Conservation (phyloP, 2,797 vertebrate genomes). For the Sphaeramia orbicularis region DNA sequence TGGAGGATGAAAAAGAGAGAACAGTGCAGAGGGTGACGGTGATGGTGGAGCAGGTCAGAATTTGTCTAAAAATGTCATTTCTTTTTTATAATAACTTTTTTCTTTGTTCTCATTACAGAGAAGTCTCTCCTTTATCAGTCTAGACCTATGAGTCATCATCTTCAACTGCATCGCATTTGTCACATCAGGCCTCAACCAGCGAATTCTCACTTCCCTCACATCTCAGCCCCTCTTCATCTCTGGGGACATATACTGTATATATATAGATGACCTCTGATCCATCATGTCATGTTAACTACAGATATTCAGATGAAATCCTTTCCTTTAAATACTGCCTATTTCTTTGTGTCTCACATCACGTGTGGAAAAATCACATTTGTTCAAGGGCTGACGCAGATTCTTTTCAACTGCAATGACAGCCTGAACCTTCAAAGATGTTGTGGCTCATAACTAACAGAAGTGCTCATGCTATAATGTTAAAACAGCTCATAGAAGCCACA, state of each 20-base stretch:
- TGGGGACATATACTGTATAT: slow-evolving; percentile 11
- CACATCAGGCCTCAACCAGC: slow-evolving; percentile 17
- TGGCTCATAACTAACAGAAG: too few relatives aligned
- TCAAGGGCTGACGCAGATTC: too few relatives aligned
- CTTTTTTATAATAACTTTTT: slow-evolving; percentile 19
- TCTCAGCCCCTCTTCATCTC: slow-evolving; percentile 12
- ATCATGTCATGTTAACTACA: not conserved
- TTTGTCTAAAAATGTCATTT: slow-evolving; percentile 19
- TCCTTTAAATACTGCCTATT: slow-evolving; percentile 7
- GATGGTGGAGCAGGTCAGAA: slow-evolving; percentile 3
- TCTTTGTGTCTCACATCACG: not conserved
- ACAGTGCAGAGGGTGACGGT: not conserved
- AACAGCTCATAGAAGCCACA: too few relatives aligned
- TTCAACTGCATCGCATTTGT: slow-evolving; percentile 26
- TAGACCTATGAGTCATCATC: slow-evolving; percentile 48
- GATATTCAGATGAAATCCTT: slow-evolving; percentile 6
- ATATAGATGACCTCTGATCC: not conserved
- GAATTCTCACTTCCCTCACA: slow-evolving; percentile 29
- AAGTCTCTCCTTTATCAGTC: slow-evolving; percentile 24
- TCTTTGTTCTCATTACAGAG: not conserved
- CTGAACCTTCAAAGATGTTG: too few relatives aligned
- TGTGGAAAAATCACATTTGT: too few relatives aligned
- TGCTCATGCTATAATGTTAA: too few relatives aligned
- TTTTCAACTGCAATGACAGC: too few relatives aligned
- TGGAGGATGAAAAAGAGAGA: slow-evolving; percentile 10